phyloP scores from a whole-genome alignment of 2,113 vertebrate genomes.

The Zapornia atra region DNA sequence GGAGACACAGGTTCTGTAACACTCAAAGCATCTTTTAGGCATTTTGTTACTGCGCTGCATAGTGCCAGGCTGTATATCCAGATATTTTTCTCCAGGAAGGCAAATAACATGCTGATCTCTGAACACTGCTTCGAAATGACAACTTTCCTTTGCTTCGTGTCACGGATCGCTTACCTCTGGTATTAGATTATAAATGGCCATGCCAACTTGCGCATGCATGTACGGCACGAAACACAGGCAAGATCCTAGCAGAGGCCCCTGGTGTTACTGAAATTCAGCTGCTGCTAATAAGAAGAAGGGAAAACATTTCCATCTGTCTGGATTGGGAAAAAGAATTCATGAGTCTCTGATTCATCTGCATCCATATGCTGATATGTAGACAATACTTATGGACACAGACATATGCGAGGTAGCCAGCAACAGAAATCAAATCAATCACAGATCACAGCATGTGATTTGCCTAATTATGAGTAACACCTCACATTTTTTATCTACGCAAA shows the following conservation, averaged over 20 bases:
- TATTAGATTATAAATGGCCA: slow-evolving; percentile 34
- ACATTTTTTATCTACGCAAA: slow-evolving; percentile 62
- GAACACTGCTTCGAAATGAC: slow-evolving; percentile 7
- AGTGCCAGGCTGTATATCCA: background rate
- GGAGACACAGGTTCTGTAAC: background rate
- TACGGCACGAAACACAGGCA: background rate
- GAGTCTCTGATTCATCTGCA: slow-evolving; percentile 51
- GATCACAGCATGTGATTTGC: slow-evolving; percentile 68
- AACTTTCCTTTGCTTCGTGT: slow-evolving; percentile 16
- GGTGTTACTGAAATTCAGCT: slow-evolving; percentile 49
- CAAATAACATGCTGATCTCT: background rate
- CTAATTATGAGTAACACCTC: slow-evolving; percentile 73
- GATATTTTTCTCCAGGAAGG: background rate
- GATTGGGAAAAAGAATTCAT: background rate
- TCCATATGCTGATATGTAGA: slow-evolving; percentile 61
- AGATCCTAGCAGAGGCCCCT: slow-evolving; percentile 40
- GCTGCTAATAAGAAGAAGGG: slow-evolving; percentile 41
- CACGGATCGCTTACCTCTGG: slow-evolving; percentile 6
- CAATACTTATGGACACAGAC: slow-evolving; percentile 55
- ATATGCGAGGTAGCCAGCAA: slow-evolving; percentile 32
- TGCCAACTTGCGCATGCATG: background rate
- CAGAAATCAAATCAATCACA: slow-evolving; percentile 55
- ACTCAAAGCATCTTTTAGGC: background rate
- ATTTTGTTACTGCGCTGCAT: background rate
- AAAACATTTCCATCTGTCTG: slow-evolving; percentile 65